Base-by-base conservation (phyloP, 1,140 invertebrate genomes). In the Aphelinus certus region DNA sequence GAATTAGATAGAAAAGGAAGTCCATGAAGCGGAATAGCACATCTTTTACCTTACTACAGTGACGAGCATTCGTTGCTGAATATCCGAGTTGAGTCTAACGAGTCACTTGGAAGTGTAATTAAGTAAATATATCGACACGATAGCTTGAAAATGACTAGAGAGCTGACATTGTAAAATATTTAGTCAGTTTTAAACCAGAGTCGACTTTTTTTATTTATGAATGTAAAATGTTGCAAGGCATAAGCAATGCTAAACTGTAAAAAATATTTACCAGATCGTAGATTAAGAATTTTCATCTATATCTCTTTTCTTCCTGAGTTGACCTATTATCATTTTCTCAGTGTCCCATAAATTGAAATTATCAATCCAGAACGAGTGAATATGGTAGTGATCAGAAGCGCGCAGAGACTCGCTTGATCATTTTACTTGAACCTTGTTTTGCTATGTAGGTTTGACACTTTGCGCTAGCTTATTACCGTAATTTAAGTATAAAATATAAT, bases 401-500 rank as follows among this genome's bases (percentile, higher is more conserved):
- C 26, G 26, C 26, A 26, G 26, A 26, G 26, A 26, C 26, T 26
- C 26, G 26, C 26, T 26, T 26, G 26, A 26, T 26, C 26, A 26
- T 26, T 26, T 26, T 26, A 26, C 26, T 26, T 26, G 26, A 26
- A 26, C 10, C 26, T 70, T 69, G 60, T 74, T 63, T 62, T 48
- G 43, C 63, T 26, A 26, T 68, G 10, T n/a, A 70, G 10, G 69
- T 49, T 57, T 49, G 45, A 62, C 9, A 55, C 57, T 73, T 6
- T 68, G 58, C 51, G 61, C 66, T 70, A 69, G 63, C 58, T 69
- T 68, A 74, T 68, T 75, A 64, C 60, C 47, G 45, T 75, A 69
- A 75, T 45, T 75, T 75, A 69, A 58, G 53, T 64, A 75, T 64
- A 46, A 74, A 74, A 70, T 51, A 63, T 7, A 55, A 74, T 64